These are phyloP conservation scores for Mesocentrotus franciscanus DNA, from an alignment of 53 echinoderm and acorn worm genomes.

Conservation along the genomic window DNA sequence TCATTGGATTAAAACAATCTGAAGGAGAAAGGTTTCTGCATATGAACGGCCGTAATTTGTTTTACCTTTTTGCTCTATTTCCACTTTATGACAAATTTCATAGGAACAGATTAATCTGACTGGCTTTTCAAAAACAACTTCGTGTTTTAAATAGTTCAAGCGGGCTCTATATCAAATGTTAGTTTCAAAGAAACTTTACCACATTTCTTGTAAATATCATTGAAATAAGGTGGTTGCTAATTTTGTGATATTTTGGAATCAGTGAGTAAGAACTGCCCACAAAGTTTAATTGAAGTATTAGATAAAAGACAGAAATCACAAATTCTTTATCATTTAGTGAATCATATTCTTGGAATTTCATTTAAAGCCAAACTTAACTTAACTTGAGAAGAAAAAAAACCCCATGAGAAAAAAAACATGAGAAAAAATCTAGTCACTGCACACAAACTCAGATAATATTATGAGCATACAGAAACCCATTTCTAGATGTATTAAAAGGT, in stretches of 20 bases:
- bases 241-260: background rate
- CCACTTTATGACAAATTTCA: too few relatives aligned
- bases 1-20: too few relatives aligned
- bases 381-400: background rate
- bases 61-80: too few relatives aligned
- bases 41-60: too few relatives aligned
- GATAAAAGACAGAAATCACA: background rate
- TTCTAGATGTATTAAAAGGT: background rate
- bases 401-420: background rate
- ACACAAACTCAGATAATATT: background rate
- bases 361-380: background rate
- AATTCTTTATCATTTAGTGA: background rate
- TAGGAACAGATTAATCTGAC: too few relatives aligned
- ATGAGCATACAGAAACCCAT: background rate
- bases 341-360: background rate
- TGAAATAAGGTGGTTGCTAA: background rate
- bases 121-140: too few relatives aligned
- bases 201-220: background rate
- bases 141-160: too few relatives aligned
- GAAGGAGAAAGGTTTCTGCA: too few relatives aligned
- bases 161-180: too few relatives aligned
- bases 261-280: background rate
- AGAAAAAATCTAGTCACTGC: background rate
- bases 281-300: background rate
- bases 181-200: background rate